Evolutionary conservation across 2,888 invertebrate genomes (phyloP).

Genomic region (Scaptomyza parva): DNA sequence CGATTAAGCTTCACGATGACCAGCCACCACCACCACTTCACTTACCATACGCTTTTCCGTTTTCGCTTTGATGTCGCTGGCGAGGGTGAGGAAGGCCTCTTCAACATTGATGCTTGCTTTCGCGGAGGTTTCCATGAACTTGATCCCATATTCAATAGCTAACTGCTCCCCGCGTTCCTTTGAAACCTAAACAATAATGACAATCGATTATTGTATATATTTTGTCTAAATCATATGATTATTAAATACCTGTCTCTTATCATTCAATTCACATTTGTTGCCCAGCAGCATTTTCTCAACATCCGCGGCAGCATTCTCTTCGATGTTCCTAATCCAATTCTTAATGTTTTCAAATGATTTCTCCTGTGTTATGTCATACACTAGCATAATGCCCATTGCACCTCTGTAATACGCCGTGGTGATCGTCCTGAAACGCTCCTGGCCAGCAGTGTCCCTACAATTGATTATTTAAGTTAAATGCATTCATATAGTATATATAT

Average conservation of each 20-base stretch:
- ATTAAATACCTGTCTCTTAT: constrained; percentile 93
- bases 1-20: background rate
- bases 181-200: constrained; percentile 88
- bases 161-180: constrained; percentile 98
- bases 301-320: constrained; percentile 99
- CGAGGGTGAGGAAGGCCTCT: constrained; percentile 98
- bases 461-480: background rate
- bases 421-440: constrained; percentile 99
- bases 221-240: background rate
- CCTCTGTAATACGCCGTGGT: constrained; percentile 99
- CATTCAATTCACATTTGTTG: constrained; percentile 99
- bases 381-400: constrained; percentile 99
- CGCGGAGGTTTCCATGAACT: constrained; percentile 99
- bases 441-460: constrained; percentile 98
- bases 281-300: constrained; percentile 99
- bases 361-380: constrained; percentile 99
- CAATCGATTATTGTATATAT: background rate
- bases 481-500: background rate
- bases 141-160: constrained; percentile 98
- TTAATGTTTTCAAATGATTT: constrained; percentile 99
- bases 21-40: no score
- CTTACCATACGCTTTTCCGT: constrained; percentile 98
- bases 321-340: constrained; percentile 99
- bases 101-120: constrained; percentile 99
- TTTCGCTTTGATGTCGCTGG: constrained; percentile 98